These are phyloP conservation scores for Teleopsis dalmanni DNA, from an alignment of 1,140 invertebrate genomes.

Conservation along the genomic window DNA sequence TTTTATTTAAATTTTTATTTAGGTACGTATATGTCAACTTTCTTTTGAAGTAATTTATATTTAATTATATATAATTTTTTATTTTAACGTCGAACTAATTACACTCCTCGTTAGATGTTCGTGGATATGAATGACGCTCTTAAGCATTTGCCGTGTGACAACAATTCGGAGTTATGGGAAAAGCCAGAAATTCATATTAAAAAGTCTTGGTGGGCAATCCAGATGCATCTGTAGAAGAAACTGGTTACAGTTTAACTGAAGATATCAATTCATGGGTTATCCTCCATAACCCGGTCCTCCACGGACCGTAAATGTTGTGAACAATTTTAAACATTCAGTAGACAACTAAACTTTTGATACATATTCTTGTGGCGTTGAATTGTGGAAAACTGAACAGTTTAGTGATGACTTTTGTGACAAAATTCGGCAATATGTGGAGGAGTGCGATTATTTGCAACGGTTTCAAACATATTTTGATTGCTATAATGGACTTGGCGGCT, in stretches of 20 bases:
- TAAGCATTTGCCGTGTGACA: slow-evolving; percentile 58
- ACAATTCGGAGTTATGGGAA: slow-evolving; percentile 60
- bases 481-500: slow-evolving; percentile 69
- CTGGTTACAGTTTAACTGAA: slow-evolving; percentile 55
- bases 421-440: slow-evolving; percentile 75
- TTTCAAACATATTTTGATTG: slow-evolving; percentile 74
- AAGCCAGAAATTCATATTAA: slow-evolving; percentile 13
- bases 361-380: slow-evolving; percentile 55
- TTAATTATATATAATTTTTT: background rate
- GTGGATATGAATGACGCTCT: slow-evolving; percentile 73
- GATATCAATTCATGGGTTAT: slow-evolving; percentile 71
- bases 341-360: slow-evolving; percentile 60
- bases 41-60: too few relatives aligned
- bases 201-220: slow-evolving; percentile 48
- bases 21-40: too few relatives aligned
- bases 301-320: slow-evolving; percentile 62
- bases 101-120: slow-evolving; percentile 71
- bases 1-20: too few relatives aligned
- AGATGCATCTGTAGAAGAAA: slow-evolving; percentile 26
- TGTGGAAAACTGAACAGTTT: slow-evolving; percentile 60
- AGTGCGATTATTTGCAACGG: slow-evolving; percentile 70
- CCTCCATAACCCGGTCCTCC: slow-evolving; percentile 70
- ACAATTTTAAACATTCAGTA: slow-evolving; percentile 60
- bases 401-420: slow-evolving; percentile 66
- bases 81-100: slow-evolving; percentile 60